These are phyloP conservation scores for Reticulitermes speratus DNA, from an alignment of 1,140 invertebrate genomes.

Conservation along the genomic window DNA sequence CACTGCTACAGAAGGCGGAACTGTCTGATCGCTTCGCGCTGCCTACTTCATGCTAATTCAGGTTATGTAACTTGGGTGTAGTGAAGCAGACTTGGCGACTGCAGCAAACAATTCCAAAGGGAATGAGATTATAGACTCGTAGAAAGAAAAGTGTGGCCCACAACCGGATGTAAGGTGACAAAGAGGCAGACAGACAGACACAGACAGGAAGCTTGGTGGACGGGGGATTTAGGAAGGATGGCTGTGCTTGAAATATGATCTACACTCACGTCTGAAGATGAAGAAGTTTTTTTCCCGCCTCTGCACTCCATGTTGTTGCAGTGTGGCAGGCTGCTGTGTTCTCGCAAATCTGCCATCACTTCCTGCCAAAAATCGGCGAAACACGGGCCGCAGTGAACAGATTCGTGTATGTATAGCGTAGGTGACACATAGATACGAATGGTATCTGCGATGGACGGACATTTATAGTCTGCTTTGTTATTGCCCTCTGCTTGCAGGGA, in stretches of 20 bases:
- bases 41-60: no score
- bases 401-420: neutral
- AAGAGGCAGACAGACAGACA: neutral
- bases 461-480: no score
- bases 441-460: no score
- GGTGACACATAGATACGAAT: neutral
- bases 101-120: no score
- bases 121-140: no score
- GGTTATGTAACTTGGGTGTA: no score
- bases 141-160: no score
- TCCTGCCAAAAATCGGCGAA: neutral
- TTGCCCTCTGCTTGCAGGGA: no score
- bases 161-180: constrained; percentile 5
- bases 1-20: no score
- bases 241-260: neutral
- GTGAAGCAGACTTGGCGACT: no score
- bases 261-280: neutral
- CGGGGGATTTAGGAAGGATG: neutral
- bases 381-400: neutral
- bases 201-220: neutral
- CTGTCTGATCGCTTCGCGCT: no score
- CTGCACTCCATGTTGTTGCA: neutral
- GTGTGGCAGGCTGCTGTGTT: neutral
- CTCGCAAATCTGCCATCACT: neutral
- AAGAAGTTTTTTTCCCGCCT: neutral